phyloP scores from a whole-genome alignment of 2,797 vertebrate species.

The Pipistrellus pipistrellus region DNA sequence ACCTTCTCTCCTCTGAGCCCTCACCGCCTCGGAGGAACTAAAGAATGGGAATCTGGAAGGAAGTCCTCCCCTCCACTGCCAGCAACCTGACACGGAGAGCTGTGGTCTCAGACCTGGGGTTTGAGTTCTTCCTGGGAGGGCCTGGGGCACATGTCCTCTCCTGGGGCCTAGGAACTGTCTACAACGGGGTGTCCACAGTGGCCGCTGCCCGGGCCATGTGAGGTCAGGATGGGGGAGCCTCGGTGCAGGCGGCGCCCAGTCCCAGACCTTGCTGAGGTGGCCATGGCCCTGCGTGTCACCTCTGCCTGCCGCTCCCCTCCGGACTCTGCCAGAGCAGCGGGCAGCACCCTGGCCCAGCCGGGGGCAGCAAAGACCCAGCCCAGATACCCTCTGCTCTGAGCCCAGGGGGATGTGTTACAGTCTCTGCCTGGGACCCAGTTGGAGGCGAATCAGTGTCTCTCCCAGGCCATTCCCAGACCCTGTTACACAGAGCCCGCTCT shows the following conservation, averaged over 20 bases:
- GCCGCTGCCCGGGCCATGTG: not conserved
- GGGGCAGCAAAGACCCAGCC: rapidly evolving
- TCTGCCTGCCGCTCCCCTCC: not conserved
- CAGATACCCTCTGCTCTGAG: not conserved
- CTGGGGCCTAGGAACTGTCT: not conserved
- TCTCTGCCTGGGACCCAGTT: not conserved
- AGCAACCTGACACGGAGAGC: rapidly evolving
- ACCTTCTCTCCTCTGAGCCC: too few species aligned
- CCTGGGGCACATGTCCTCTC: rapidly evolving
- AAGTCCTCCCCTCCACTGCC: not conserved
- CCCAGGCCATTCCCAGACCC: not conserved
- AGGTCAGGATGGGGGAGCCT: not conserved
- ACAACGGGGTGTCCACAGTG: not conserved
- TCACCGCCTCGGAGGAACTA: rapidly evolving
- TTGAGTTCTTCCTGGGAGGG: not conserved
- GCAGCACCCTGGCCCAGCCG: not conserved
- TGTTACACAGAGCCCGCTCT: too few species aligned
- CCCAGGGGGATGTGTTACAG: rapidly evolving
- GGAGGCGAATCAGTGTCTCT: not conserved
- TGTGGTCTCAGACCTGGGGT: not conserved
- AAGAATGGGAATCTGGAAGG: rapidly evolving
- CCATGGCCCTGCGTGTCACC: not conserved
- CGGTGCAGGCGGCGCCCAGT: rapidly evolving
- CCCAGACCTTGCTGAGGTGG: not conserved
- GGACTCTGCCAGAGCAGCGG: too few species aligned